phyloP scores from a whole-genome alignment of 2,113 vertebrate genomes.

The Sinocyclocheilus anophthalmus region DNA sequence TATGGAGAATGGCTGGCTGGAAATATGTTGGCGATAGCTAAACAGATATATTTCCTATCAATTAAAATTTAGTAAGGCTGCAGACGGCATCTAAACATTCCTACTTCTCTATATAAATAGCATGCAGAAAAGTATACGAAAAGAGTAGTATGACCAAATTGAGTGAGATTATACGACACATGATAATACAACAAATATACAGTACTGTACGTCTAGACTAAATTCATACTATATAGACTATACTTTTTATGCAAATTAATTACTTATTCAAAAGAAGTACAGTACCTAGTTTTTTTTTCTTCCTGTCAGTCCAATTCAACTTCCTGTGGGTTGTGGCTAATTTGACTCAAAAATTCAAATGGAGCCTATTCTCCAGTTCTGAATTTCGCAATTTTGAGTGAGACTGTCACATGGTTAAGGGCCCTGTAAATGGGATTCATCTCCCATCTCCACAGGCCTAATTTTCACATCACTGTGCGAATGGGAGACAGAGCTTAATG shows the following conservation, averaged over 20 bases:
- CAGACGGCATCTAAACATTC: not conserved
- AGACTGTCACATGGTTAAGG: slow-evolving; percentile 52
- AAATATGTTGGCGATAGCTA: not conserved
- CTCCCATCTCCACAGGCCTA: slow-evolving; percentile 78
- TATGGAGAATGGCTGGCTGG: not conserved
- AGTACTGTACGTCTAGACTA: not conserved
- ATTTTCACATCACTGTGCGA: slow-evolving; percentile 86
- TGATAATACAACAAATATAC: not conserved
- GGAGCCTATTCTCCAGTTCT: not conserved
- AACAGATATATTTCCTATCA: not conserved
- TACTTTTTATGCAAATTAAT: not conserved
- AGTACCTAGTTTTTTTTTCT: not conserved
- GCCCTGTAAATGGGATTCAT: slow-evolving; percentile 49
- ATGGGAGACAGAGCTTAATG: slow-evolving; percentile 80
- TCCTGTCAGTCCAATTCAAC: not conserved
- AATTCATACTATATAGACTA: not conserved
- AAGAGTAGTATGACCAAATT: no score
- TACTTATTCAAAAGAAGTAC: not conserved
- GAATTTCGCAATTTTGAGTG: not conserved
- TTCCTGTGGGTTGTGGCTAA: slow-evolving; percentile 1
- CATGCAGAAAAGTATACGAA: no score
- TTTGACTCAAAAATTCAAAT: not conserved
- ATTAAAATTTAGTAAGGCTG: not conserved
- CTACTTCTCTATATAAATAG: not conserved
- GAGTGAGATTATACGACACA: not conserved